Conservation (phyloP, 2,888 invertebrate genomes). For the Acleris laterana region DNA sequence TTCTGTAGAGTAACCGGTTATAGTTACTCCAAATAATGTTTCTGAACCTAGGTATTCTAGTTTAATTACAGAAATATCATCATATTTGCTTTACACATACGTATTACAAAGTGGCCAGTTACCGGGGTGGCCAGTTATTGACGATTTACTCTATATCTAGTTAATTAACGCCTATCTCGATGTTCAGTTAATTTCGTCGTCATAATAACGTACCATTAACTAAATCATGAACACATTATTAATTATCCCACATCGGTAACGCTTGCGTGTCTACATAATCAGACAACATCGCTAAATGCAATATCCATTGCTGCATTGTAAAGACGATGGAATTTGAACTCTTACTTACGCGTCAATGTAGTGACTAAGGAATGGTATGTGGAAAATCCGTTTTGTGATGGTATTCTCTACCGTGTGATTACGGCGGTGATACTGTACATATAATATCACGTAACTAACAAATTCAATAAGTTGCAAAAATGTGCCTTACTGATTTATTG, state of each 20-base stretch:
- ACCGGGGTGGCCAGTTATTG: background rate
- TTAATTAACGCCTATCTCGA: slow-evolving; percentile 8
- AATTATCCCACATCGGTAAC: slow-evolving; percentile 20
- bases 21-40: no score
- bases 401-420: slow-evolving; percentile 6
- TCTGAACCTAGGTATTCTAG: no score
- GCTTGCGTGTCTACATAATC: background rate
- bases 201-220: slow-evolving; percentile 24
- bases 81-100: no score
- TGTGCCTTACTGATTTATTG: no score
- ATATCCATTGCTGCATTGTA: slow-evolving; percentile 5
- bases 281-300: background rate
- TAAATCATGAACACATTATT: slow-evolving; percentile 23
- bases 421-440: no score
- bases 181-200: slow-evolving; percentile 8
- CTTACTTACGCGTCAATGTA: slow-evolving; percentile 2
- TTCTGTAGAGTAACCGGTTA: no score
- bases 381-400: background rate
- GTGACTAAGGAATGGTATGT: background rate
- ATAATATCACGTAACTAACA: no score
- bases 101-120: background rate
- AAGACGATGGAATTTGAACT: background rate
- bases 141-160: background rate
- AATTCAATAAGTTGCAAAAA: no score
- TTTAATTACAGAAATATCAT: no score